Conservation (phyloP, 2,797 vertebrate genomes). For the Paramormyrops hopkinsi region DNA sequence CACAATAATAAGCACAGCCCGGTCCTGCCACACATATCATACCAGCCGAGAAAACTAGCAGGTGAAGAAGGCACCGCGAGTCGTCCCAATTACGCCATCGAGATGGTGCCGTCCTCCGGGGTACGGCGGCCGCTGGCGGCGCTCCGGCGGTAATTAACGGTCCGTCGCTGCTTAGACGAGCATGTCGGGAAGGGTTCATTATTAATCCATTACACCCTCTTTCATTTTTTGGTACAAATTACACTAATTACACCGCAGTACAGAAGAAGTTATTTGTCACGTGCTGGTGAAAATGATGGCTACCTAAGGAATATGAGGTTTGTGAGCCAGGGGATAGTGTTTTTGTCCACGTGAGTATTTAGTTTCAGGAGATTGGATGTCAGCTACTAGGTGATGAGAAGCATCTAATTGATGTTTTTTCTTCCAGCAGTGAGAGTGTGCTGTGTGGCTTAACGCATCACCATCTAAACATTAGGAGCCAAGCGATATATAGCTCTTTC, state of each 20-base stretch:
- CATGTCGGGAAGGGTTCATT: slow-evolving; percentile 45
- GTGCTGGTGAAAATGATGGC: slow-evolving; percentile 32
- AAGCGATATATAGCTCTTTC: not conserved
- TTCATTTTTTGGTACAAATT: slow-evolving; percentile 51
- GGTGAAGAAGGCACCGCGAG: slow-evolving; percentile 20
- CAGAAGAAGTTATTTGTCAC: slow-evolving; percentile 50
- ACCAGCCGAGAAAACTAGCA: not conserved
- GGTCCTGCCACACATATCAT: not conserved
- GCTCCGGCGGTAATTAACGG: slow-evolving; percentile 48
- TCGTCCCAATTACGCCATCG: slow-evolving; percentile 10
- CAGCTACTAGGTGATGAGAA: not conserved
- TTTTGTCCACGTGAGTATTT: not conserved
- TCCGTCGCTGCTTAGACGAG: slow-evolving; percentile 40
- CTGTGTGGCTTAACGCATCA: not conserved
- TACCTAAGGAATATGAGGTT: slow-evolving; percentile 23
- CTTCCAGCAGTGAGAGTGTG: not conserved
- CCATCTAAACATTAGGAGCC: not conserved
- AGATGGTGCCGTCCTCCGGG: not conserved
- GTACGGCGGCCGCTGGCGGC: not conserved
- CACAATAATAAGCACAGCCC: not conserved
- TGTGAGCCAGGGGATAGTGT: not conserved
- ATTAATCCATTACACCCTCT: slow-evolving; percentile 51
- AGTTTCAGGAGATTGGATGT: not conserved
- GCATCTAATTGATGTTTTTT: not conserved
- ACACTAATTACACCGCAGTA: slow-evolving; percentile 41